phyloP scores from a whole-genome alignment of 2,113 vertebrate species.

The Tychaedon coryphoeus region DNA sequence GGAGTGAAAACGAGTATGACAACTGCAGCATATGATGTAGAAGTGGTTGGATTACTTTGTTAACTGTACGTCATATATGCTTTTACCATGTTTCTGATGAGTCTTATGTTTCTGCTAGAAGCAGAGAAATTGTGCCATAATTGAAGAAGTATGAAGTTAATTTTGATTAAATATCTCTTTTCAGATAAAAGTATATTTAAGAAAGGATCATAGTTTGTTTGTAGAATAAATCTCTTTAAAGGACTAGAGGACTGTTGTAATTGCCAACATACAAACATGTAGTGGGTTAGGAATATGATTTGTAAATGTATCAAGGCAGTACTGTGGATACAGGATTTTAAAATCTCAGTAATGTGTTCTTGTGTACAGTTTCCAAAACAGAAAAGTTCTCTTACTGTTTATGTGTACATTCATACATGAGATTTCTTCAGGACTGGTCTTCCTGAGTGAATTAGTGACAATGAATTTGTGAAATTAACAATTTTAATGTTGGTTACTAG shows the following conservation, averaged over 20 bases:
- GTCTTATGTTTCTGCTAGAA: not conserved
- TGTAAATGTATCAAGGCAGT: not conserved
- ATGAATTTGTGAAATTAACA: not conserved
- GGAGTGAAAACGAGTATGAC: constrained; percentile 18
- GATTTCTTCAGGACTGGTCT: not conserved
- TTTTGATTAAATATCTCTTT: not conserved
- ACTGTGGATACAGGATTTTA: not conserved
- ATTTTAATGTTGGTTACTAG: not conserved
- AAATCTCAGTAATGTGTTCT: not conserved
- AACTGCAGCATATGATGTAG: constrained; percentile 2
- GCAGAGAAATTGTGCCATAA: not conserved
- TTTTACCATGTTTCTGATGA: not conserved
- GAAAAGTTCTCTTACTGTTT: not conserved
- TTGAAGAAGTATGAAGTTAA: not conserved
- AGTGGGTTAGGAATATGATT: not conserved
- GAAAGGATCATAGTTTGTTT: not conserved
- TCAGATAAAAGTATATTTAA: not conserved
- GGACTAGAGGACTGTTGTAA: not conserved
- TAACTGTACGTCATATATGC: not conserved
- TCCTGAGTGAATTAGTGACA: not conserved
- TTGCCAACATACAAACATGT: not conserved
- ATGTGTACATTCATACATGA: not conserved
- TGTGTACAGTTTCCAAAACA: not conserved
- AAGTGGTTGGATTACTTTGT: not conserved
- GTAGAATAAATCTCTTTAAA: not conserved